phyloP scores from a whole-genome alignment of 92 coral and sea anemone species.

The Phenganax subtilis region DNA sequence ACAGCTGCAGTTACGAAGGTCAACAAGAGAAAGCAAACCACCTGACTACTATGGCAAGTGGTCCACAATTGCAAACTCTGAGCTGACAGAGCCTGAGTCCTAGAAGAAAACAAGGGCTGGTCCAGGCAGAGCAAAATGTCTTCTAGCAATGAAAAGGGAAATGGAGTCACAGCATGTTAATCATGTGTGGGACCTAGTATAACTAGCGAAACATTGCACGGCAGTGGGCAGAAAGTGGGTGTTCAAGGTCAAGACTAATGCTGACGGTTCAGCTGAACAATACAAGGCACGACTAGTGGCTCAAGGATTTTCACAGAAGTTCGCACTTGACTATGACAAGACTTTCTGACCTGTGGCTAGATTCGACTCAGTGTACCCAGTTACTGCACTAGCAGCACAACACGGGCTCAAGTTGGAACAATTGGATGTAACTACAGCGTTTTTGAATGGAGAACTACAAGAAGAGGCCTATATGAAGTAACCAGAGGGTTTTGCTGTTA shows the following conservation, averaged over 20 bases:
- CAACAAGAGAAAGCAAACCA: slow-evolving; percentile 46
- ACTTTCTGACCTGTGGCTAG: not conserved
- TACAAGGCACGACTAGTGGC: not conserved
- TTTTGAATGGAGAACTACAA: slow-evolving; percentile 23
- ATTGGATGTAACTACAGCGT: slow-evolving; percentile 34
- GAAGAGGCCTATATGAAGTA: slow-evolving; percentile 35
- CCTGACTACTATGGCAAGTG: slow-evolving; percentile 51
- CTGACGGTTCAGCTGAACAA: not conserved
- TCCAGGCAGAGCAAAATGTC: not conserved
- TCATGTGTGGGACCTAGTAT: slow-evolving; percentile 29
- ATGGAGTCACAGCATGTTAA: slow-evolving; percentile 7
- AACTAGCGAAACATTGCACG: slow-evolving; percentile 3
- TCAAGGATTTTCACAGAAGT: not conserved
- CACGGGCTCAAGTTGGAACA: slow-evolving; percentile 26
- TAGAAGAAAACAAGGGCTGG: slow-evolving; percentile 40
- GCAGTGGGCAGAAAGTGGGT: slow-evolving; percentile 1
- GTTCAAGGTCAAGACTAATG: not conserved
- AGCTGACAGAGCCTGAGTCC: slow-evolving; percentile 35
- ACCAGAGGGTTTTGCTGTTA: slow-evolving; percentile 20
- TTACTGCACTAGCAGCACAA: slow-evolving; percentile 24
- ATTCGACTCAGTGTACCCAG: slow-evolving; percentile 3
- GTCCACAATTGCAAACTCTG: slow-evolving; percentile 49
- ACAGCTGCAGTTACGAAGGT: too few species aligned
- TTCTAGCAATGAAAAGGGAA: too few species aligned
- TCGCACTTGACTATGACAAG: not conserved